These are phyloP conservation scores for Salvelinus fontinalis DNA, from an alignment of 2,113 vertebrate species.

Conservation along the genomic window DNA sequence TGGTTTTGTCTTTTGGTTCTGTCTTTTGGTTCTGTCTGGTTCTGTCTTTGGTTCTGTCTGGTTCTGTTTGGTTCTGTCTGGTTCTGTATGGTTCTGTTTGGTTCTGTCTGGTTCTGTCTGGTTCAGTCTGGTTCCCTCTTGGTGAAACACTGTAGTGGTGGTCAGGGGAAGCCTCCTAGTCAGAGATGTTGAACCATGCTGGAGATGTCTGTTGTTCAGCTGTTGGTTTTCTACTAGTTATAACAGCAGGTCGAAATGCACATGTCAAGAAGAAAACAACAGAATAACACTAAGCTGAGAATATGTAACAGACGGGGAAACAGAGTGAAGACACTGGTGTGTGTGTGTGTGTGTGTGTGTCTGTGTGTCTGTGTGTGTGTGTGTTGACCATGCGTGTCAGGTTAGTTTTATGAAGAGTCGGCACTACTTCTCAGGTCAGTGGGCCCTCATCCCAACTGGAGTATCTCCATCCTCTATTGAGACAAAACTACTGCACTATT, in stretches of 20 bases:
- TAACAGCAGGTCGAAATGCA: slow-evolving; percentile 36
- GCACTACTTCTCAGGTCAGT: neutral
- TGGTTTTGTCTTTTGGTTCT: slow-evolving; percentile 17
- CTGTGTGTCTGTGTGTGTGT: neutral
- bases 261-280: neutral
- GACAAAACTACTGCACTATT: slow-evolving; percentile 49
- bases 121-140: slow-evolving; percentile 27
- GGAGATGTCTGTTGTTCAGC: slow-evolving; percentile 45
- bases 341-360: slow-evolving; percentile 2
- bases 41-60: too few species aligned
- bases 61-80: slow-evolving; percentile 5
- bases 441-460: slow-evolving; percentile 42
- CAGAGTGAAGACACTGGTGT: neutral
- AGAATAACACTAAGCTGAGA: slow-evolving; percentile 17
- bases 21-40: too few species aligned
- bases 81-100: slow-evolving; percentile 26
- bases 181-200: slow-evolving; percentile 48
- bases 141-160: slow-evolving; percentile 38
- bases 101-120: neutral
- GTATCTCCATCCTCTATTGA: slow-evolving; percentile 42
- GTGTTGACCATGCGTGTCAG: too few species aligned
- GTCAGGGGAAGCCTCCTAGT: slow-evolving; percentile 50
- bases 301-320: neutral
- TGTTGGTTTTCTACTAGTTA: slow-evolving; percentile 22
- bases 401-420: too few species aligned